A percentile compares a stretch with the other conserved stretches of the same genome.
Evolutionary conservation across 2,797 vertebrate genomes (phyloP).

Genomic region (Lemur catta): DNA sequence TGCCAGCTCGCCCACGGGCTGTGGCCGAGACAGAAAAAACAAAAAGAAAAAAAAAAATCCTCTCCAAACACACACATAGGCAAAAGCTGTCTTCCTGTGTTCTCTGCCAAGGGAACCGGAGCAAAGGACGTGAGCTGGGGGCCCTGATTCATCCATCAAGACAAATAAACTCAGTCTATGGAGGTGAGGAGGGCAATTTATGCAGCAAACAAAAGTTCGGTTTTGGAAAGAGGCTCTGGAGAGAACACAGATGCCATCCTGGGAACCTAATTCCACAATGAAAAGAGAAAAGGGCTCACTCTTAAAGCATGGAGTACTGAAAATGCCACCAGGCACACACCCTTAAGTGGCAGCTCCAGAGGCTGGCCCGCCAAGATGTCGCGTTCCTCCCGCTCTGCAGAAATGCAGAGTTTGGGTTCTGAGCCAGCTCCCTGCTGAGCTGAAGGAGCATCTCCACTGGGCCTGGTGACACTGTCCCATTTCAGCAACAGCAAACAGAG

Average conservation of each 20-base stretch:
- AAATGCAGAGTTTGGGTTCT: background rate
- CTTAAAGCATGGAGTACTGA: background rate
- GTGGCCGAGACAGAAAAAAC: slow-evolving; percentile 42
- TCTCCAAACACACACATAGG: background rate
- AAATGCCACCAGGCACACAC: background rate
- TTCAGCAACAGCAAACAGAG: background rate
- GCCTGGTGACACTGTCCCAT: background rate
- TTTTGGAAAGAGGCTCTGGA: background rate
- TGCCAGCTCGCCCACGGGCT: background rate
- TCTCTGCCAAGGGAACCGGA: slow-evolving; percentile 36
- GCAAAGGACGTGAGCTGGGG: background rate
- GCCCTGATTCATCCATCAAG: slow-evolving; percentile 6
- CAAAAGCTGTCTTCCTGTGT: slow-evolving; percentile 45
- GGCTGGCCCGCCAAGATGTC: background rate
- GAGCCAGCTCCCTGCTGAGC: background rate
- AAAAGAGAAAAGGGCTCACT: background rate
- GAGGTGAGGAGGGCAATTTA: background rate
- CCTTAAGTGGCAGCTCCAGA: background rate
- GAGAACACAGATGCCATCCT: slow-evolving; percentile 10
- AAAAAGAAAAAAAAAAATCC: background rate
- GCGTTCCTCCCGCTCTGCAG: background rate
- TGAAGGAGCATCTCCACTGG: background rate
- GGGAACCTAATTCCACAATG: background rate
- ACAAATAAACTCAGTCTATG: slow-evolving; percentile 22
- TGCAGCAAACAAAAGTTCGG: slow-evolving; percentile 24